Evolutionary conservation across 2,797 vertebrate species (phyloP), one percentile per base, ranked within the genome.

Genomic region (Malurus splendens): DNA sequence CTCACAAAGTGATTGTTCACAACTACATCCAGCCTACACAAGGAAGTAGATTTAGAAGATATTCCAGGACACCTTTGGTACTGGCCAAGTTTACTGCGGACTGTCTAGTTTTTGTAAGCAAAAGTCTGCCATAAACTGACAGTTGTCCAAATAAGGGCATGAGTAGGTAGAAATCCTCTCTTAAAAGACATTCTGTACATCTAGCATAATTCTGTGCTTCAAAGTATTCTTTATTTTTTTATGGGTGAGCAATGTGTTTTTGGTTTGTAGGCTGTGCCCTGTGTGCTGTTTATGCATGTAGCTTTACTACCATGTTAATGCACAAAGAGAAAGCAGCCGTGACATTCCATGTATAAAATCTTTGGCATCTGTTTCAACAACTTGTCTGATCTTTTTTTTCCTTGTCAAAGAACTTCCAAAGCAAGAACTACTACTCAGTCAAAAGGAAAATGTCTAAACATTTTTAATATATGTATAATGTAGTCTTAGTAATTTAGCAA

Each of bases 301-400:
- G 92, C 93, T 95, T 90, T 94, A 91, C 92, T 91, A 74, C 83
- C 85, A 84, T 95, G 95, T 95, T 92, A 91, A 89, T 93, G 90
- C 95, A 96, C 89, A 94, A 93, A 92, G 81, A 95, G 45, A 95
- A 94, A 91, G 75, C 94, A 94, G 91, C 91, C 90, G 18, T 90
- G 79, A 94, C 92, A 92, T 96, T 95, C 92, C 95, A 93, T 90
- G 83, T 95, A 95, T 96, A 96, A 96, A 96, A 87, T 84, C 54
- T 84, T 92, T 82, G 83, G 68, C 80, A 72, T 90, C 87, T 87
- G 89, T 92, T 94, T 87, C 86, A 90, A 90, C 50, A 79, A 88
- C 38, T 94, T 89, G 92, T 89, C 74, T 89, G 60, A 23, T 25
- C 41, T 79, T 44, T 56, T 64, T 79, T 47, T 55, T 45, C 7